Evolutionary conservation across 1,140 invertebrate genomes (phyloP).

Genomic region (Cyclargus thomasi): DNA sequence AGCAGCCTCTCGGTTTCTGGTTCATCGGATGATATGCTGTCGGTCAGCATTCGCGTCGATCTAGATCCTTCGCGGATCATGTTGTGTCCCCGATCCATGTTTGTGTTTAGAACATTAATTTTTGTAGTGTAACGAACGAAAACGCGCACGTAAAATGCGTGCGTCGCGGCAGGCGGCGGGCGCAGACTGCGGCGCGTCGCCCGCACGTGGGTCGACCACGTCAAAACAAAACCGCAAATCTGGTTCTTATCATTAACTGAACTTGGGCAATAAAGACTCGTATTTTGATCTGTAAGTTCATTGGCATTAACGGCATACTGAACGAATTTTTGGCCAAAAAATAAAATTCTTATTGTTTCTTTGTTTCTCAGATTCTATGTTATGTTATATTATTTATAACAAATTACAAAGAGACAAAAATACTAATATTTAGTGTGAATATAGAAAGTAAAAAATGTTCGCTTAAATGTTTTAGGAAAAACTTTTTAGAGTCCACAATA

Average conservation of each 20-base stretch:
- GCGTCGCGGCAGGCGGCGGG: conserved; percentile 47
- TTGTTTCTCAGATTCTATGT: not conserved
- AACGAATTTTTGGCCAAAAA: too few relatives aligned
- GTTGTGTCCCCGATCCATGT: conserved; percentile 52
- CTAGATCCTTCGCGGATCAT: conserved; percentile 42
- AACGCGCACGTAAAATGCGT: conserved; percentile 32
- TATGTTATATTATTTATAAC: too few relatives aligned
- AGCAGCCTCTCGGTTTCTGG: conserved; percentile 65
- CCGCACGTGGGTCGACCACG: conserved; percentile 52
- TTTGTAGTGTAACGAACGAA: conserved; percentile 27
- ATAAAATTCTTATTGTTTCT: not conserved
- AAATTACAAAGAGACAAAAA: too few relatives aligned
- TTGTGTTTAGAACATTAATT: conserved; percentile 30
- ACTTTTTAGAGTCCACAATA: too few relatives aligned
- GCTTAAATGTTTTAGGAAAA: too few relatives aligned
- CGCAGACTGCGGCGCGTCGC: conserved; percentile 51
- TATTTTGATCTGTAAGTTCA: not conserved
- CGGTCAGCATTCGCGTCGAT: conserved; percentile 46
- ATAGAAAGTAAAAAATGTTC: too few relatives aligned
- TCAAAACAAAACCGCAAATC: conserved; percentile 39
- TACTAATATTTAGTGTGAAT: too few relatives aligned
- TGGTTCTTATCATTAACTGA: not conserved
- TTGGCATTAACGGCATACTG: not conserved
- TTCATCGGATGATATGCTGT: conserved; percentile 62
- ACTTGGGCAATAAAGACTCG: not conserved